A percentile compares a stretch with the other conserved stretches of the same genome.
Conservation (phyloP, 1,140 invertebrate species). For the Sitophilus oryzae region DNA sequence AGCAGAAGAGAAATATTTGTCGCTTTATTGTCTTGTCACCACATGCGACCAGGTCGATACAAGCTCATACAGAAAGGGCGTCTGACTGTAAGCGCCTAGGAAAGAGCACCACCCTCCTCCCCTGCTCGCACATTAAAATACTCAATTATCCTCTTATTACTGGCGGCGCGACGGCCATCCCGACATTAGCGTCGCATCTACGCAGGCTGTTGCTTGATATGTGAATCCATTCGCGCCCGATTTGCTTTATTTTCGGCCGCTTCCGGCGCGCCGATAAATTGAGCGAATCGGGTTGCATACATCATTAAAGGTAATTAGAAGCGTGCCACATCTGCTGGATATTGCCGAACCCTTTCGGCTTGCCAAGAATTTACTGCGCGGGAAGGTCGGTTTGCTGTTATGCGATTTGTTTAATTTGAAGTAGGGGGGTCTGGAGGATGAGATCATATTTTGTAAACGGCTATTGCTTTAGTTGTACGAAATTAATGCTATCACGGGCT, state of each 20-base stretch:
- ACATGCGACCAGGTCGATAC: neutral
- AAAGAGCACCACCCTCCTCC: neutral
- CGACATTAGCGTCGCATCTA: conserved; percentile 24
- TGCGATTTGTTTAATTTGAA: neutral
- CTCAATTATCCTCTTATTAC: conserved; percentile 25
- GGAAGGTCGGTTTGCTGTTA: neutral
- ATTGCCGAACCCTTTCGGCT: conserved; percentile 4
- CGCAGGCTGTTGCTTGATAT: conserved; percentile 26
- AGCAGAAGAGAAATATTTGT: neutral
- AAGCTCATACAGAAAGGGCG: too few species aligned
- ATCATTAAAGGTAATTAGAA: conserved; percentile 29
- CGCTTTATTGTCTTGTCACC: neutral
- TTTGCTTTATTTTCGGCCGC: conserved; percentile 25
- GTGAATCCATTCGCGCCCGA: conserved; percentile 27
- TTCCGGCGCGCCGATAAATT: conserved; percentile 23
- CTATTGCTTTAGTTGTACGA: too few species aligned
- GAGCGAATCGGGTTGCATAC: conserved; percentile 25
- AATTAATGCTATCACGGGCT: too few species aligned
- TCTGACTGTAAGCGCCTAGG: neutral
- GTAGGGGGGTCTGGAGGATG: too few species aligned
- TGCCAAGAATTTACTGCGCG: neutral
- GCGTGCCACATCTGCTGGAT: conserved; percentile 14
- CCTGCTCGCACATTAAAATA: conserved; percentile 26
- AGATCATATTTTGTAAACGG: too few species aligned
- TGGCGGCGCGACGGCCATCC: conserved; percentile 10